These are phyloP conservation scores for Cottoperca gobio DNA, from an alignment of 2,797 vertebrate genomes.

Conservation along the genomic window DNA sequence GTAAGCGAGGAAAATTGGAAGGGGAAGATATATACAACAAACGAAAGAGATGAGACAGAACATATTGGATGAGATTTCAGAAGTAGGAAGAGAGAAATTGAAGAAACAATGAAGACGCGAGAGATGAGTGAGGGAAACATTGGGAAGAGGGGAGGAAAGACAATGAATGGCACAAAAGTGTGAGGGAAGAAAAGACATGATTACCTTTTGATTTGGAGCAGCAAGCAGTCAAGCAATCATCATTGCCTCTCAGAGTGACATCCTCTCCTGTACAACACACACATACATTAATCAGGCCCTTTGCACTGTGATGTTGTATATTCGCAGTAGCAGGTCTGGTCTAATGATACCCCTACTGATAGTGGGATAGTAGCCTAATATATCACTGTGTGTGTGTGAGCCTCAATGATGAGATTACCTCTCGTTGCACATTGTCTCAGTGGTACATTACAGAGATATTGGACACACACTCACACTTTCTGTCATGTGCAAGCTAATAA, in stretches of 20 bases:
- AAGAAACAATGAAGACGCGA: slow-evolving; percentile 21
- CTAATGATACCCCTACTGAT: slow-evolving; percentile 60
- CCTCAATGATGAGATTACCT: slow-evolving; percentile 29
- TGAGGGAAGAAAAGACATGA: slow-evolving; percentile 40
- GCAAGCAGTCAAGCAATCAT: slow-evolving; percentile 48
- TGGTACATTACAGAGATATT: slow-evolving; percentile 15
- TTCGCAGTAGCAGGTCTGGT: slow-evolving; percentile 51
- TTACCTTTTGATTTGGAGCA: slow-evolving; percentile 47
- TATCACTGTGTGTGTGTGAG: slow-evolving; percentile 35
- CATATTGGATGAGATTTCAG: slow-evolving; percentile 41
- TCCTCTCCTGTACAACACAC: slow-evolving; percentile 20
- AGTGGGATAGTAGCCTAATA: slow-evolving; percentile 39
- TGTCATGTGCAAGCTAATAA: slow-evolving; percentile 18
- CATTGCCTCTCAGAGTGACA: slow-evolving; percentile 20
- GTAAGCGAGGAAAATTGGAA: slow-evolving; percentile 21
- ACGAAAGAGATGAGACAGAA: slow-evolving; percentile 35
- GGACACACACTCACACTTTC: not conserved
- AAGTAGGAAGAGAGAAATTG: slow-evolving; percentile 17
- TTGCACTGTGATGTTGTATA: slow-evolving; percentile 31
- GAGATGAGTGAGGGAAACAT: slow-evolving; percentile 2
- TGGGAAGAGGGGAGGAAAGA: not conserved
- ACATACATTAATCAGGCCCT: slow-evolving; percentile 21
- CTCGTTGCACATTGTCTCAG: slow-evolving; percentile 19
- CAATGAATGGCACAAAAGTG: slow-evolving; percentile 27
- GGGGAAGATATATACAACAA: slow-evolving; percentile 15